phyloP scores from a whole-genome alignment of 2,113 vertebrate genomes.

The Hypocryptadius cinnamomeus region DNA sequence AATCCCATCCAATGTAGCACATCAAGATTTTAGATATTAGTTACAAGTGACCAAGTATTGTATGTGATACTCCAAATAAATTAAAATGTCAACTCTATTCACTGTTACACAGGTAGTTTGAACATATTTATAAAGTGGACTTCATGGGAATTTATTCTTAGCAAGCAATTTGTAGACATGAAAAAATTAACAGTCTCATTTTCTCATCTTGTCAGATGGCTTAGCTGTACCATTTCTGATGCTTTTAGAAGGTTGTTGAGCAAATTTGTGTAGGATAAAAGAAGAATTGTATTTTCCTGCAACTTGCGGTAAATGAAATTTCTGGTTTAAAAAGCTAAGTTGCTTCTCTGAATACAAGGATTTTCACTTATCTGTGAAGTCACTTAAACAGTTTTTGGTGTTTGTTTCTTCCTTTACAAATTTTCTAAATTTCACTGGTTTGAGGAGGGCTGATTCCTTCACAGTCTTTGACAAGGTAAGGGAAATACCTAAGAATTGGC shows the following conservation, averaged over 20 bases:
- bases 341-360: not conserved
- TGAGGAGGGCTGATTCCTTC: not conserved
- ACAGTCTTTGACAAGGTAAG: not conserved
- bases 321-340: not conserved
- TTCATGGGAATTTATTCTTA: conserved; percentile 19
- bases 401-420: not conserved
- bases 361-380: not conserved
- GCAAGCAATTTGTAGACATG: not conserved
- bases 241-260: not conserved
- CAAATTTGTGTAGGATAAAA: not conserved
- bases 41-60: conserved; percentile 29
- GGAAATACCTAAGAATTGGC: not conserved
- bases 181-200: not conserved
- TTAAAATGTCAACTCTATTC: conserved; percentile 43
- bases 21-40: conserved; percentile 37
- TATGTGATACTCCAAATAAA: conserved; percentile 31
- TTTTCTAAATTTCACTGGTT: not conserved
- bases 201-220: not conserved
- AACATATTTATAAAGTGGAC: conserved; percentile 35
- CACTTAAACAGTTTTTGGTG: not conserved
- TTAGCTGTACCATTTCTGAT: not conserved
- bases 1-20: not conserved
- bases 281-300: not conserved
- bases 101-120: conserved; percentile 11
- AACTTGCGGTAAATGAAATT: not conserved